Evolutionary conservation across 2,888 invertebrate species (phyloP).

Genomic region (Lasioglossum oenotherae): DNA sequence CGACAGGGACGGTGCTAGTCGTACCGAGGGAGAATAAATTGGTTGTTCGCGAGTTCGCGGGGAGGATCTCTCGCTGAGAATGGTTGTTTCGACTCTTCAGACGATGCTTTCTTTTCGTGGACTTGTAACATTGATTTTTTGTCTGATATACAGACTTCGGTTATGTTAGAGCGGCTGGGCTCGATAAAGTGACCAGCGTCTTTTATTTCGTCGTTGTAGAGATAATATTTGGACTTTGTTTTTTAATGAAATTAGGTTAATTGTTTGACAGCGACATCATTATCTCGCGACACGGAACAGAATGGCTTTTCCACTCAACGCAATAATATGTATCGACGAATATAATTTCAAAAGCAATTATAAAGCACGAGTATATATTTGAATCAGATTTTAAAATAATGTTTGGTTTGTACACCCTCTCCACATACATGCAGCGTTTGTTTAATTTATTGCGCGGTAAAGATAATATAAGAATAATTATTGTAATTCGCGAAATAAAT

Average conservation of each 20-base stretch:
- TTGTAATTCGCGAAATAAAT: neutral
- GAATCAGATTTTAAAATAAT: neutral
- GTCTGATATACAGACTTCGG: neutral
- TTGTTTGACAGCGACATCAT: neutral
- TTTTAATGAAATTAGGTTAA: neutral
- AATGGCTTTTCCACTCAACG: neutral
- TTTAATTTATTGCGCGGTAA: neutral
- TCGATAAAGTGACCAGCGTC: neutral
- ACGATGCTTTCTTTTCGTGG: neutral
- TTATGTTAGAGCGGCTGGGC: too few species aligned
- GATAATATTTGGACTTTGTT: neutral
- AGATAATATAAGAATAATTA: neutral
- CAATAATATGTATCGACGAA: neutral
- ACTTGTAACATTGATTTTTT: neutral
- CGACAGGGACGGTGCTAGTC: neutral
- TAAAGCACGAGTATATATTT: neutral
- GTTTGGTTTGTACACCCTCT: neutral
- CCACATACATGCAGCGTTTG: neutral
- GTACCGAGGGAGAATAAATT: slow-evolving; percentile 11
- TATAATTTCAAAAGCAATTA: neutral
- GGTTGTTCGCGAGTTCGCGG: neutral
- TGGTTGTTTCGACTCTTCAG: neutral
- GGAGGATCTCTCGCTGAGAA: neutral
- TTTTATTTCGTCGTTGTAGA: neutral
- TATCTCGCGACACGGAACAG: neutral